A percentile compares a stretch with the other conserved stretches of the same genome.
Evolutionary conservation across 2,888 invertebrate genomes (phyloP).

Genomic region (Agrochola lychnidis): DNA sequence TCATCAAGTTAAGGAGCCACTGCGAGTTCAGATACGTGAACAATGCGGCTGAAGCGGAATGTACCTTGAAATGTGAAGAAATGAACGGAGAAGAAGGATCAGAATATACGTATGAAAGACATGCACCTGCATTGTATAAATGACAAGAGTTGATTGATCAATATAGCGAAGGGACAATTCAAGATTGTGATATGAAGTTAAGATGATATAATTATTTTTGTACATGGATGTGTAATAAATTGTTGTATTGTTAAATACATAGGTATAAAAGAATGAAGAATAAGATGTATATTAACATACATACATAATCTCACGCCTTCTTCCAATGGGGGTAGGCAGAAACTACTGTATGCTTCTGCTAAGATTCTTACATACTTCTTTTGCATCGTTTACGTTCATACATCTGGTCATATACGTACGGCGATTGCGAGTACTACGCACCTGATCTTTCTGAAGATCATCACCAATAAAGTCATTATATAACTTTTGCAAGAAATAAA

Average conservation of each 20-base stretch:
- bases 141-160: background rate
- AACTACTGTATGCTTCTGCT: too few relatives aligned
- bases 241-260: background rate
- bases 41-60: slow-evolving; percentile 23
- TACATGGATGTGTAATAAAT: background rate
- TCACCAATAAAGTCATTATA: too few relatives aligned
- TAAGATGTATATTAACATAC: background rate
- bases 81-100: background rate
- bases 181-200: slow-evolving; percentile 11
- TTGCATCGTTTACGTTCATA: too few relatives aligned
- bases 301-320: too few relatives aligned
- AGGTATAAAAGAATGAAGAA: background rate
- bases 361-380: too few relatives aligned
- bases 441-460: too few relatives aligned
- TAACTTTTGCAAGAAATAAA: too few relatives aligned
- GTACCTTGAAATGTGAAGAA: slow-evolving; percentile 28
- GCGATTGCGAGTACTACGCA: too few relatives aligned
- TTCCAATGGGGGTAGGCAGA: too few relatives aligned
- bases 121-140: background rate
- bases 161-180: too few relatives aligned
- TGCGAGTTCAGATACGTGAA: slow-evolving; percentile 37
- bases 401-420: too few relatives aligned
- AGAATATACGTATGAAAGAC: slow-evolving; percentile 9
- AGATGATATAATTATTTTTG: background rate
- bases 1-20: slow-evolving; percentile 25